Base-by-base conservation (phyloP, 2,113 vertebrate species). In the Pelvicachromis taeniatus region DNA sequence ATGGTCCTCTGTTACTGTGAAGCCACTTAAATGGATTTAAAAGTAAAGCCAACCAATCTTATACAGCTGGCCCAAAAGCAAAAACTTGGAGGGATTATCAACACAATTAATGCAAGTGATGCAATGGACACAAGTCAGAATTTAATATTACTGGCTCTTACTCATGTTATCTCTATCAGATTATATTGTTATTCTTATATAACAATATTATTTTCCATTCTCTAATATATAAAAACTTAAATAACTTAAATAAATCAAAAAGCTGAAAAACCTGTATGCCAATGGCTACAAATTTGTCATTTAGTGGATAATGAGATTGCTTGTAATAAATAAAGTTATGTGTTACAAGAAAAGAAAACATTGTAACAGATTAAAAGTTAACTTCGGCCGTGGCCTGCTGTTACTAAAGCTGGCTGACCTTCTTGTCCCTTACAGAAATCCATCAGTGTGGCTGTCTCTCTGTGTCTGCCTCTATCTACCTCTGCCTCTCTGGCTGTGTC, bases 11-110 rank as follows among this genome's bases (percentile, higher is more conserved):
- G 75, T 81, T 78, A 73, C 87, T 81, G 50, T 82, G 55, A 87
- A 85, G 80, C 59, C 77, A 85, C 88, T 87, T 90, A 84, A 89
- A 87, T 87, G 73, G 87, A 89, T 93, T 93, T 88, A 55, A 85
- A 89, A 83, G 52, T 79, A 52, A 85, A 77, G 83, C 73, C 23
- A 61, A 86, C 59, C 52, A 79, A 87, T 87, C 68, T 58, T 83
- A 50, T 42, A 10, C 53, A 81, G 77, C 53, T 70, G 50, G 33
- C 14, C n/a, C n/a, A 9, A 79, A 80, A 58, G 61, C 31, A 84
- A 87, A 80, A 58, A 33, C 54, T 6, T 56, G 5, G 56, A 82
- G 61, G 81, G 73, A 91, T 92, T 92, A 88, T 73, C 75, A 65
- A 61, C 83, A 80, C 86, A 77, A 52, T 86, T 75, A 38, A 80